Evolutionary conservation across 2,888 invertebrate species (phyloP), one percentile per base, ranked within the genome.

Genomic region (Malachius bipustulatus): DNA sequence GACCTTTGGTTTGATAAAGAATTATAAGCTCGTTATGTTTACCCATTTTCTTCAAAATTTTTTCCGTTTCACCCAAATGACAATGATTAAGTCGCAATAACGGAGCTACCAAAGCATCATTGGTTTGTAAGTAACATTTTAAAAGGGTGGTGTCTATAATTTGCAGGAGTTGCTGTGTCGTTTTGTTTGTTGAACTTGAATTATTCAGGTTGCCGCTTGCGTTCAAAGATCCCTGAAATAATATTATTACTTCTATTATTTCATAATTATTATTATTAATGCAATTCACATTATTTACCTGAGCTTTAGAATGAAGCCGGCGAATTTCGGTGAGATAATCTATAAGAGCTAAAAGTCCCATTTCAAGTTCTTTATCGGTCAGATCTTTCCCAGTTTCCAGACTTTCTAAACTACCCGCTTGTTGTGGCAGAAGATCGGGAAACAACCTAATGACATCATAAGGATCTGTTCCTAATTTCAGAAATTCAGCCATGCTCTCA

Each of bases 61-160:
- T 77, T 56, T 97, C 97, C 0, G 93, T 84, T 64, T 97, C 97
- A 35, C 87, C 88, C 12, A 96, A 64, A 46, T 94, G 88, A 54
- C 96, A 96, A 56, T 89, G 82, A 62, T 96, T 89, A 11, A 90
- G 66, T 2, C 97, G 76, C 14, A 98, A 66, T 9, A 98, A 65
- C 0, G 94, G 85, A 1, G 91, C 90, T 2, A 97, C 85, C 34
- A 94, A 67, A 0, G 90, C 90, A 63, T 97, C 94, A 59, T 97
- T 96, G 1, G 91, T 94, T 83, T 89, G 84, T 38, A 98, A 69
- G 64, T 97, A 98, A 57, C 97, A 97, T 62, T 97, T 97, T 6
- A 98, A 68, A 33, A 98, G 66, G 1, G 96, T 96, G 0, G 97
- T 98, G 58, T 98, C 98, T 39, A 98, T 93, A 36, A 97, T 83